A percentile compares a stretch with the other conserved stretches of the same genome.
These are phyloP conservation scores for Lasioglossum baleicum DNA, from an alignment of 1,140 invertebrate species.

Conservation along the genomic window DNA sequence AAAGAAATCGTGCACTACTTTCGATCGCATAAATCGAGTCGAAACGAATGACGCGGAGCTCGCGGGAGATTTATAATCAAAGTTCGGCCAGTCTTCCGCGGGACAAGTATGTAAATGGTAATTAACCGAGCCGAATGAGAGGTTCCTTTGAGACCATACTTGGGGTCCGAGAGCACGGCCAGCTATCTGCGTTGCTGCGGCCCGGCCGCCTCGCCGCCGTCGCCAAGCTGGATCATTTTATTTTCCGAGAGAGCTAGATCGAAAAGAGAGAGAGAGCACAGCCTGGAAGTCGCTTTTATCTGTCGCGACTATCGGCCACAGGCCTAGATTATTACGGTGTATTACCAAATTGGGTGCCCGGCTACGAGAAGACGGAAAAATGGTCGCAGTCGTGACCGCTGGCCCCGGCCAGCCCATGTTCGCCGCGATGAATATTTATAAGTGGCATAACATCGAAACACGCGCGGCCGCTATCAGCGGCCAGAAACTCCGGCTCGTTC, in stretches of 20 bases:
- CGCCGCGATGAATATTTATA: conserved; percentile 38
- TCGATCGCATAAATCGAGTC: no score
- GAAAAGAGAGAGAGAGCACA: no score
- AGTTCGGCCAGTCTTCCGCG: not conserved
- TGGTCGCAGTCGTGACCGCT: conserved; percentile 10
- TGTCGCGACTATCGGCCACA: conserved; percentile 1
- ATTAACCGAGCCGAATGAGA: not conserved
- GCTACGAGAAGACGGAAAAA: not conserved
- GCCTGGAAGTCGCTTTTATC: not conserved
- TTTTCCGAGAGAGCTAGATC: not conserved
- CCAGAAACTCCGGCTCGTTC: not conserved
- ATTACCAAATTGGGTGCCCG: conserved; percentile 15
- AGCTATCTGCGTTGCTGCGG: not conserved
- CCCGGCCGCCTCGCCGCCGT: no score
- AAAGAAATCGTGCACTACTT: no score
- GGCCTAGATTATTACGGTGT: conserved; percentile 12
- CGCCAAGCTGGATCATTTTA: conserved; percentile 3
- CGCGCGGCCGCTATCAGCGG: conserved; percentile 2
- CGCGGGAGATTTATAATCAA: not conserved
- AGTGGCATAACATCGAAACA: conserved; percentile 6
- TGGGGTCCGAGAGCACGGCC: not conserved
- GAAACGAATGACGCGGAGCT: not conserved
- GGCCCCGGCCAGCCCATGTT: not conserved
- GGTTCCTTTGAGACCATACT: not conserved
- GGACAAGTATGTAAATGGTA: not conserved